Base-by-base conservation (phyloP, 2,888 invertebrate genomes). In the Alsophila aescularia region DNA sequence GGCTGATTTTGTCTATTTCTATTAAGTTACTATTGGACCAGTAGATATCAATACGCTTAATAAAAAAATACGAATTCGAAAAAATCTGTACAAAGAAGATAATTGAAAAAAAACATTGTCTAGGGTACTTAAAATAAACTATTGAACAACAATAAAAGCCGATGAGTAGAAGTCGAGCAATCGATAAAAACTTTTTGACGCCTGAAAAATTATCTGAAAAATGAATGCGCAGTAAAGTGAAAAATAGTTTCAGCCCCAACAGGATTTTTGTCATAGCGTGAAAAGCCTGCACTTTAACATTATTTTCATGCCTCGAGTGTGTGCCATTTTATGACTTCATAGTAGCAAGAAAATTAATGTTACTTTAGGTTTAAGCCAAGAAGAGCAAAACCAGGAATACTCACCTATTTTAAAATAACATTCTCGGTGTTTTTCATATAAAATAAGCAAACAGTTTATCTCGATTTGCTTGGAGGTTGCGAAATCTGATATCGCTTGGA, bases 291-390 rank as follows among this genome's bases (percentile, higher is more conserved):
- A 48, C 60, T 53, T 55, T 54, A 69, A 70, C 67, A 76, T 75
- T 77, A 69, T 66, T 69, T 68, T 58, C 70, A 60, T 64, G 56
- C 58, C 58, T 52, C 56, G 40, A 66, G 54, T 63, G 62, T 63
- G 48, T 62, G 48, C 50, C 65, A 61, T 66, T 74, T 70, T 68
- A 72, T 63, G 60, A 60, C 70, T 72, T 66, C 64, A 72, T 73
- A 70, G 60, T 66, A 51, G 24, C 24, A 5, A 24, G 24, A 32
- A 70, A 74, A 74, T 69, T 69, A 68, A 68, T 67, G 67, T 47
- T 50, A 55, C 34, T 55, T 66, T 64, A 47, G 32, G 43, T 50
- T 55, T 42, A 40, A 45, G 32, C 21, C 24, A 44, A 39, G 27
- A 18, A 15, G 32, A 29, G 8, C 4, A 8, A 29, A 29, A 10